phyloP scores from a whole-genome alignment of 2,113 vertebrate species.

The Pseudopipra pipra region DNA sequence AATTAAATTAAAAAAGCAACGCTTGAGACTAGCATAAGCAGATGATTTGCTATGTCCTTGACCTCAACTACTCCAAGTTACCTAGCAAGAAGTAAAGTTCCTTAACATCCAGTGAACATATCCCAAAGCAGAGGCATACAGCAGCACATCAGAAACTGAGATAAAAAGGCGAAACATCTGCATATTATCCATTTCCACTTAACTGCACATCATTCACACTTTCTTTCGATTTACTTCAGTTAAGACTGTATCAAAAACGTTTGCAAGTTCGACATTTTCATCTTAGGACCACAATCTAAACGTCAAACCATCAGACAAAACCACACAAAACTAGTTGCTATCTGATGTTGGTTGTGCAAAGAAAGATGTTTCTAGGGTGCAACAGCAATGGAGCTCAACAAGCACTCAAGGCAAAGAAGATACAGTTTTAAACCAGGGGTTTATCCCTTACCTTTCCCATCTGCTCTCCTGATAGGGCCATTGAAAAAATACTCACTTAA shows the following conservation, averaged over 20 bases:
- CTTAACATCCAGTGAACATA: background rate
- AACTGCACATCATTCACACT: background rate
- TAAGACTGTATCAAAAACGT: background rate
- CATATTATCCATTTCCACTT: background rate
- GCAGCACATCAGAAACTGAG: background rate
- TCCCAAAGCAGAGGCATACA: background rate
- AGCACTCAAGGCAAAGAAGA: background rate
- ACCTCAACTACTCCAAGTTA: background rate
- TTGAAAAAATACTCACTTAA: background rate
- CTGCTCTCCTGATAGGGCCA: background rate
- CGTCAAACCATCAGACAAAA: background rate
- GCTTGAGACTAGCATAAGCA: background rate
- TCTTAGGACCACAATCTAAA: background rate
- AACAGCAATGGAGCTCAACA: background rate
- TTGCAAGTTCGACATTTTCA: background rate
- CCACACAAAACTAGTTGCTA: background rate
- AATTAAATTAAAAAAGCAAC: background rate
- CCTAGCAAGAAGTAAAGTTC: background rate
- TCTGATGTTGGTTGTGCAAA: background rate
- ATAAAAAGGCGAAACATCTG: background rate
- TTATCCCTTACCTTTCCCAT: background rate
- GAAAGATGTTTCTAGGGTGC: background rate
- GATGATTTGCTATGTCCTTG: background rate
- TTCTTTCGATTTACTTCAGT: background rate
- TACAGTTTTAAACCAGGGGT: background rate